Evolutionary conservation across 2,888 invertebrate species (phyloP).

Genomic region (Psylliodes chrysocephalus): DNA sequence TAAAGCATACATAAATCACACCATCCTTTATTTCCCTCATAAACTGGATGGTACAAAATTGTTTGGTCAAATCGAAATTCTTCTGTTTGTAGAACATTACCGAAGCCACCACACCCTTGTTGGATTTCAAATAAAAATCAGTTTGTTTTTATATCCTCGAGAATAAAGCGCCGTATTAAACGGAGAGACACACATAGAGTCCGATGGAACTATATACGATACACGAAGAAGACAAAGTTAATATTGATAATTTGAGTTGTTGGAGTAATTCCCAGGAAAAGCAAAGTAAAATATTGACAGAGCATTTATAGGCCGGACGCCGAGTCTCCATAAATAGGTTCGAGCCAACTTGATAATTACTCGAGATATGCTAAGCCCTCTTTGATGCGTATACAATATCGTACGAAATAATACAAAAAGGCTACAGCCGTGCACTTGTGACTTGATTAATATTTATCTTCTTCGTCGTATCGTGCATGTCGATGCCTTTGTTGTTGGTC

Average conservation of each 20-base stretch:
- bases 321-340: conserved; percentile 63
- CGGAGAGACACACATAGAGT: background rate
- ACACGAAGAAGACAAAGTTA: conserved; percentile 60
- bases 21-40: no score
- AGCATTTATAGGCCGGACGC: conserved; percentile 64
- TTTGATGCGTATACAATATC: conserved; percentile 59
- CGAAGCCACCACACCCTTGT: conserved; percentile 16
- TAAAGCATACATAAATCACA: no score
- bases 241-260: conserved; percentile 62
- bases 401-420: conserved; percentile 27
- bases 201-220: no score
- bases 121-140: conserved; percentile 1
- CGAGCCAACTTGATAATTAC: conserved; percentile 65
- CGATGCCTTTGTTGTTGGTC: conserved; percentile 44
- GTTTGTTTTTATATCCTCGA: conserved; percentile 12
- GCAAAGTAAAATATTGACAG: conserved; percentile 64
- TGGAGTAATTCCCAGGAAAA: conserved; percentile 61
- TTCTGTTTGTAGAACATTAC: background rate
- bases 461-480: conserved; percentile 59
- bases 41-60: no score
- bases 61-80: no score
- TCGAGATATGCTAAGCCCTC: conserved; percentile 56
- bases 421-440: conserved; percentile 59
- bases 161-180: conserved; percentile 7
- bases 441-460: conserved; percentile 60